Evolutionary conservation across 2,113 vertebrate genomes (phyloP).

Genomic region (Colistium nudipinnis): DNA sequence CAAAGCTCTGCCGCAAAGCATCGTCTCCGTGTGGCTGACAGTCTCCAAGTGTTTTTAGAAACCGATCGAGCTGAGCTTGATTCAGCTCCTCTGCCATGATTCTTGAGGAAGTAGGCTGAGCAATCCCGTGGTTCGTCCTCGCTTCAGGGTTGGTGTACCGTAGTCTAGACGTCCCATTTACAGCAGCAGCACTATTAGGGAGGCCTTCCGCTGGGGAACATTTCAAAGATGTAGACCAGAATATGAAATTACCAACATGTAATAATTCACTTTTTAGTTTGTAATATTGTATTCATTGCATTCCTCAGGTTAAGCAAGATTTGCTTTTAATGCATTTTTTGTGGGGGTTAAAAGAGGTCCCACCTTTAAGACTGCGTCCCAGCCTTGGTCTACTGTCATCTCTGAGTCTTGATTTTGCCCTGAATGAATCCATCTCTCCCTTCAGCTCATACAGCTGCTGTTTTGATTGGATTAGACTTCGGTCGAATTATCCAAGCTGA

Average conservation of each 20-base stretch:
- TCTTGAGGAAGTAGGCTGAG: slow-evolving; percentile 71
- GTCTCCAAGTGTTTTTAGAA: slow-evolving; percentile 31
- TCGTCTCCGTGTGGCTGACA: slow-evolving; percentile 38
- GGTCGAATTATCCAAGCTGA: slow-evolving; percentile 62
- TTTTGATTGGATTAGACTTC: slow-evolving; percentile 64
- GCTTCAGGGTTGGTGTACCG: slow-evolving; percentile 48
- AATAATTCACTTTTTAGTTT: slow-evolving; percentile 14
- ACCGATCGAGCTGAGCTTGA: slow-evolving; percentile 31
- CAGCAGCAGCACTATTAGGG: slow-evolving; percentile 34
- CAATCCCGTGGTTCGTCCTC: slow-evolving; percentile 53
- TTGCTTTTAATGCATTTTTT: neutral
- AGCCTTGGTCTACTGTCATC: slow-evolving; percentile 16
- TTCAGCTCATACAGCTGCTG: slow-evolving; percentile 52
- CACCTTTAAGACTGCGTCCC: slow-evolving; percentile 15
- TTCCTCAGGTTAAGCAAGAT: neutral
- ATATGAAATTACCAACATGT: slow-evolving; percentile 19
- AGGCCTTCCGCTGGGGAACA: slow-evolving; percentile 34
- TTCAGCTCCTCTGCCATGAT: slow-evolving; percentile 44
- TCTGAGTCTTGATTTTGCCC: slow-evolving; percentile 34
- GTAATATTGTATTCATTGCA: neutral
- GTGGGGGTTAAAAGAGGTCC: neutral
- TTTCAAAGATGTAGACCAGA: slow-evolving; percentile 40
- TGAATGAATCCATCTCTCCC: slow-evolving; percentile 50
- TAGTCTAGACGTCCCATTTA: slow-evolving; percentile 62
- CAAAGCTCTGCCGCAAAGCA: slow-evolving; percentile 26